Conservation (phyloP, 2,797 vertebrate species). For the Acomys russatus region DNA sequence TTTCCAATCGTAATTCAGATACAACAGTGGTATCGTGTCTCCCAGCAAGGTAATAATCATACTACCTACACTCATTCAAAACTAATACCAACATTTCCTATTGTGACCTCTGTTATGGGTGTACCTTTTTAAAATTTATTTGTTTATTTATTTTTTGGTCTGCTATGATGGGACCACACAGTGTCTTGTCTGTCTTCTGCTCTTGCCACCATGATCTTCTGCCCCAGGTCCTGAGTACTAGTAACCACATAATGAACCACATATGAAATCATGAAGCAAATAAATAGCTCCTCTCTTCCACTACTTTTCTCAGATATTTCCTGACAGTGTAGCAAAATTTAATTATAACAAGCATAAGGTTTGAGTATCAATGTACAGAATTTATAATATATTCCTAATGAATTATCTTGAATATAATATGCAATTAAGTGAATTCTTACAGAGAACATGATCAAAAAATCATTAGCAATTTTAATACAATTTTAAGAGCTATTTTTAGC, state of each 20-base stretch:
- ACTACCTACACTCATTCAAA: background rate
- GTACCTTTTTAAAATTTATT: background rate
- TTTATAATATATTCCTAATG: background rate
- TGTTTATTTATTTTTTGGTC: background rate
- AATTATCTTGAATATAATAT: background rate
- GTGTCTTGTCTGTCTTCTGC: background rate
- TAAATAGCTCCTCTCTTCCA: background rate
- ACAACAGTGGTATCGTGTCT: conserved; percentile 22
- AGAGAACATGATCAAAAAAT: background rate
- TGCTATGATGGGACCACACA: too few relatives aligned
- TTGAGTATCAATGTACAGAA: background rate
- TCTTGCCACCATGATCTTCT: background rate
- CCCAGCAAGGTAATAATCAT: conserved; percentile 46
- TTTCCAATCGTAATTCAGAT: background rate
- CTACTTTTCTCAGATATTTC: background rate
- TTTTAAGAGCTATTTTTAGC: background rate
- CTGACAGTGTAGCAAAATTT: background rate
- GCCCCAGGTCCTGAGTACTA: background rate
- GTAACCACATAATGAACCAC: background rate
- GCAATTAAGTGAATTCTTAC: background rate
- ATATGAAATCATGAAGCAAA: background rate
- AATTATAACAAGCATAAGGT: background rate
- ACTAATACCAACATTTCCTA: conserved; percentile 10
- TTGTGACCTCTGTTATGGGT: background rate
- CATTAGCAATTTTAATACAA: background rate